phyloP scores from a whole-genome alignment of 2,888 invertebrate species.

The Prosapia bicincta region DNA sequence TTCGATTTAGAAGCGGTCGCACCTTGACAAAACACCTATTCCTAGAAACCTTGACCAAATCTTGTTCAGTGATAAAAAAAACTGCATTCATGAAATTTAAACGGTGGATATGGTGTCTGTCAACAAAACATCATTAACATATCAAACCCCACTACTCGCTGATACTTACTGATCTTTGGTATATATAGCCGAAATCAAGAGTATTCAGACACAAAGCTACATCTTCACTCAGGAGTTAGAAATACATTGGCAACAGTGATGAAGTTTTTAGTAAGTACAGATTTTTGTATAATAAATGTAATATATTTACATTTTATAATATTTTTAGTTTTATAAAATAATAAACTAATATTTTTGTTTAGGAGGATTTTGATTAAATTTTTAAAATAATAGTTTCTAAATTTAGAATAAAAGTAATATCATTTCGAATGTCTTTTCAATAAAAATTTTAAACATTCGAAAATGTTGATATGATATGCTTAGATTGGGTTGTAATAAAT shows the following conservation, averaged over 20 bases:
- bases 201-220: not conserved
- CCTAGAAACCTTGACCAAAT: not conserved
- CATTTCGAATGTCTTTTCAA: too few relatives aligned
- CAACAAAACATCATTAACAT: not conserved
- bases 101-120: not conserved
- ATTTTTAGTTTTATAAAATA: too few relatives aligned
- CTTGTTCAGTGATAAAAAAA: not conserved
- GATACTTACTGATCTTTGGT: not conserved
- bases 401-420: too few relatives aligned
- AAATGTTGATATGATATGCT: too few relatives aligned
- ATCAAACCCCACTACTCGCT: not conserved
- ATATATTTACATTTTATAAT: too few relatives aligned
- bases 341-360: too few relatives aligned
- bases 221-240: not conserved
- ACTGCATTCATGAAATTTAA: not conserved
- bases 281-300: too few relatives aligned
- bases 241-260: conserved; percentile 2
- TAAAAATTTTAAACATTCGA: too few relatives aligned
- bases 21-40: not conserved
- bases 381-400: too few relatives aligned
- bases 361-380: too few relatives aligned
- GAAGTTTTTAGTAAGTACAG: conserved; percentile 22
- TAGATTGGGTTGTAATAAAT: too few relatives aligned
- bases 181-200: not conserved
- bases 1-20: not conserved